phyloP scores from a whole-genome alignment of 2,888 invertebrate genomes.

The Rhingia campestris region DNA sequence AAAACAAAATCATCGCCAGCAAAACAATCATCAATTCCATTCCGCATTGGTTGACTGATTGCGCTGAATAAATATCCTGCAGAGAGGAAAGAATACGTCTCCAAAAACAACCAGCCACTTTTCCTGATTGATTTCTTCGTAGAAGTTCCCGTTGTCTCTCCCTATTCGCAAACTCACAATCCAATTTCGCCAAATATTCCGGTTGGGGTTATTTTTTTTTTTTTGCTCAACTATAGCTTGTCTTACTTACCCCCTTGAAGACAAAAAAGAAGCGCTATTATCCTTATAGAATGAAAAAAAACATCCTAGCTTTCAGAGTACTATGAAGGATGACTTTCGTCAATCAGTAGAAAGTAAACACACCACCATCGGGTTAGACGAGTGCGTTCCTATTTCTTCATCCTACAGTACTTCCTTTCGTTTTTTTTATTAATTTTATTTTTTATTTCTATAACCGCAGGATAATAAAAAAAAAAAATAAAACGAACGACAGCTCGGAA shows the following conservation, averaged over 20 bases:
- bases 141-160: background rate
- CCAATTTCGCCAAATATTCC: slow-evolving; percentile 47
- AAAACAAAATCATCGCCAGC: slow-evolving; percentile 28
- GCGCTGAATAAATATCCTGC: slow-evolving; percentile 38
- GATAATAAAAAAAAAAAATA: background rate
- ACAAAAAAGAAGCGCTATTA: slow-evolving; percentile 34
- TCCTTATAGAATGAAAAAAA: background rate
- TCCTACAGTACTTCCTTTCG: background rate
- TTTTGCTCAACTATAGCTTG: background rate
- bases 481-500: slow-evolving; percentile 4
- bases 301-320: slow-evolving; percentile 16
- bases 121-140: slow-evolving; percentile 24
- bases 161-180: slow-evolving; percentile 30
- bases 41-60: slow-evolving; percentile 35
- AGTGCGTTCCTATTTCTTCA: slow-evolving; percentile 18
- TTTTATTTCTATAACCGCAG: background rate
- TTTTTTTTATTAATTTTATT: slow-evolving; percentile 56
- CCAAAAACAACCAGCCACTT: slow-evolving; percentile 7
- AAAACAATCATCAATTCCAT: slow-evolving; percentile 19
- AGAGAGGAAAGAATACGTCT: background rate
- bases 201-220: slow-evolving; percentile 1
- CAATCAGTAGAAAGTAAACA: slow-evolving; percentile 49
- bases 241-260: background rate
- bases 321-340: slow-evolving; percentile 44
- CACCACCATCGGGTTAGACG: background rate